A percentile compares a stretch with the other conserved stretches of the same genome.
Evolutionary conservation across 2,888 invertebrate genomes (phyloP).

Genomic region (Polylopha cassiicola): DNA sequence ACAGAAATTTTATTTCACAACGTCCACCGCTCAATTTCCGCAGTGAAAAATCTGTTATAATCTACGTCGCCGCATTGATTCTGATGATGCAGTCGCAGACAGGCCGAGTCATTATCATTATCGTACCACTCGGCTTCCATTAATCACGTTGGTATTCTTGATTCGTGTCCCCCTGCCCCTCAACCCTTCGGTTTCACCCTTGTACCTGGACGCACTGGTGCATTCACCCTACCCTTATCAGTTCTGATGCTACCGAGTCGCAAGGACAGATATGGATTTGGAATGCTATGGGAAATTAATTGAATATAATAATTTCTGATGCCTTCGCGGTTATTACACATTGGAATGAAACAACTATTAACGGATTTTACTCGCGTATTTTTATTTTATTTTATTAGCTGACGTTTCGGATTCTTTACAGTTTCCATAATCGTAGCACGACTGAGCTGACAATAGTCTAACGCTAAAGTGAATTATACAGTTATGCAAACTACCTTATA

Average conservation of each 20-base stretch:
- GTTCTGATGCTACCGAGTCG: slow-evolving; percentile 57
- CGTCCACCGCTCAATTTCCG: not conserved
- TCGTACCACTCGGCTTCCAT: slow-evolving; percentile 64
- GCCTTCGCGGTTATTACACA: too few relatives aligned
- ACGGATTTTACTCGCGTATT: too few relatives aligned
- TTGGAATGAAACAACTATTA: too few relatives aligned
- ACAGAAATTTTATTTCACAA: too few relatives aligned
- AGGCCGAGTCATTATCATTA: slow-evolving; percentile 72
- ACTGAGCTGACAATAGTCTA: too few relatives aligned
- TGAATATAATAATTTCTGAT: too few relatives aligned
- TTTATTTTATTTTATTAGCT: too few relatives aligned
- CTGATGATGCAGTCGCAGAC: slow-evolving; percentile 62
- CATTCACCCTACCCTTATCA: slow-evolving; percentile 74
- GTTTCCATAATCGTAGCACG: too few relatives aligned
- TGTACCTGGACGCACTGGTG: slow-evolving; percentile 72
- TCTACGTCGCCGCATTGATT: slow-evolving; percentile 50
- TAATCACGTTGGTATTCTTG: slow-evolving; percentile 73
- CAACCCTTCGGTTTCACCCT: slow-evolving; percentile 39
- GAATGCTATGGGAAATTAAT: slow-evolving; percentile 46
- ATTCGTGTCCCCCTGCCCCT: slow-evolving; percentile 35
- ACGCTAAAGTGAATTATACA: too few relatives aligned
- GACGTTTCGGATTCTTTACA: too few relatives aligned
- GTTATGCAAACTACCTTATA: too few relatives aligned
- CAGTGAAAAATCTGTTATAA: slow-evolving; percentile 7
- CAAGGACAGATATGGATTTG: slow-evolving; percentile 52